Percentiles rank a stretch among this genome's conserved stretches.
Evolutionary conservation across 2,113 vertebrate species (phyloP).

Genomic region (Xiphias gladius): DNA sequence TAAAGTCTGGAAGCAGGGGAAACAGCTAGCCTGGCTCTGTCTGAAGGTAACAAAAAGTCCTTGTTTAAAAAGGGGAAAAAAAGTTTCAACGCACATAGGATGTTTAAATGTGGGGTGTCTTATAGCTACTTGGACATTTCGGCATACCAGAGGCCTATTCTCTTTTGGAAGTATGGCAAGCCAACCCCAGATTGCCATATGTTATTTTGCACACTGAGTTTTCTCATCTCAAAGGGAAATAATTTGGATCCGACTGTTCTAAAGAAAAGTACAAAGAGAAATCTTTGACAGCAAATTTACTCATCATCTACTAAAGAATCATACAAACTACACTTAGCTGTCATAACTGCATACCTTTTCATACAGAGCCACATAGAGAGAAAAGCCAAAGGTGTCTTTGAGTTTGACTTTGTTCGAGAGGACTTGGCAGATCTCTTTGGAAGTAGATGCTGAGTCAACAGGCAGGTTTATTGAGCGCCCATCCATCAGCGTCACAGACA

Average conservation of each 20-base stretch:
- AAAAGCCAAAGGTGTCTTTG: slow-evolving; percentile 92
- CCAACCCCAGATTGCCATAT: neutral
- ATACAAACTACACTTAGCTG: neutral
- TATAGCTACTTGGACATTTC: neutral
- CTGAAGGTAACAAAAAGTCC: no score
- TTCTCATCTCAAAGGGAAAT: neutral
- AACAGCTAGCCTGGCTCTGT: no score
- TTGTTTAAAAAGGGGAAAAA: no score
- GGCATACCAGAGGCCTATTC: neutral
- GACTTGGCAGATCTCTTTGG: slow-evolving; percentile 90
- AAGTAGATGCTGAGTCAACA: slow-evolving; percentile 92
- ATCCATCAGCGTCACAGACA: slow-evolving; percentile 89
- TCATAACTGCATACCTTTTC: slow-evolving; percentile 88
- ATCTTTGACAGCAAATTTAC: neutral
- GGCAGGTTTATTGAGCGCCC: slow-evolving; percentile 87
- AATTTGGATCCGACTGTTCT: neutral
- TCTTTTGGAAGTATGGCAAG: neutral
- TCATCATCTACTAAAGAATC: neutral
- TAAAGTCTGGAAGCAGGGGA: no score
- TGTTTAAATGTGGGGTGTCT: neutral
- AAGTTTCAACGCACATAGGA: no score
- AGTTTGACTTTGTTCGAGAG: slow-evolving; percentile 88
- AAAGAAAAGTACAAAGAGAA: neutral
- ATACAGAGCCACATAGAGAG: slow-evolving; percentile 92
- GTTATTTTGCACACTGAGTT: neutral